phyloP scores from a whole-genome alignment of 2,113 vertebrate genomes.

The Thermophis baileyi region DNA sequence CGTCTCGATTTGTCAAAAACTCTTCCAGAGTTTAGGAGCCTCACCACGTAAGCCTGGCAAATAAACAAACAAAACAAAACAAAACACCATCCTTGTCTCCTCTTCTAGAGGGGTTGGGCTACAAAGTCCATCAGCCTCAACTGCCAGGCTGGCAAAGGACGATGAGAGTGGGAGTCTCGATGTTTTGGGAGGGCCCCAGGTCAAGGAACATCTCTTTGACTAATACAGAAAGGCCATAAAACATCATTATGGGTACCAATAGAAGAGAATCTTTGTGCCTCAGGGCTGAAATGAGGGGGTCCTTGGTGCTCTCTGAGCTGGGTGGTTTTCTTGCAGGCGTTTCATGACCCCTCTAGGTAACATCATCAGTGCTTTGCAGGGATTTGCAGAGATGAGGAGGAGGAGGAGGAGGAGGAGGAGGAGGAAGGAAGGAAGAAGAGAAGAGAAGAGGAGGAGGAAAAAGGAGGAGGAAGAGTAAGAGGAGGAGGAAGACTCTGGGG shows the following conservation, averaged over 20 bases:
- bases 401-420: no score
- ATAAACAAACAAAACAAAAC: neutral
- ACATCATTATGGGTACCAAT: neutral
- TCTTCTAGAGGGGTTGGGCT: neutral
- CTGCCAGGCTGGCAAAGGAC: neutral
- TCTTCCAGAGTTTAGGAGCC: neutral
- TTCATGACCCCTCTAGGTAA: no score
- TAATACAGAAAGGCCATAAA: neutral
- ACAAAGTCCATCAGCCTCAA: neutral
- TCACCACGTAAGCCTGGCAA: neutral
- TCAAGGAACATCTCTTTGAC: neutral
- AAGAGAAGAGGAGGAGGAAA: no score
- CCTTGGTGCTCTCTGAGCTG: no score
- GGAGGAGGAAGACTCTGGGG: no score
- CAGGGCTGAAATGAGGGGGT: neutral
- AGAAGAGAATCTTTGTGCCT: no score
- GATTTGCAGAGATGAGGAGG: no score
- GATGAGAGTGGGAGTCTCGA: neutral
- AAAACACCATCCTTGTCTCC: neutral
- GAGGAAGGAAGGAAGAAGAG: no score
- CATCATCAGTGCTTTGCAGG: no score
- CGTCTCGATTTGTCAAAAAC: neutral
- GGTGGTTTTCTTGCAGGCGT: neutral
- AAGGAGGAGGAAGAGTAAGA: no score
- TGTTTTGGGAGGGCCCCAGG: neutral